Percentiles rank a stretch among this genome's conserved stretches.
Conservation (phyloP, 2,888 invertebrate species). For the Macroteleia sp. region DNA sequence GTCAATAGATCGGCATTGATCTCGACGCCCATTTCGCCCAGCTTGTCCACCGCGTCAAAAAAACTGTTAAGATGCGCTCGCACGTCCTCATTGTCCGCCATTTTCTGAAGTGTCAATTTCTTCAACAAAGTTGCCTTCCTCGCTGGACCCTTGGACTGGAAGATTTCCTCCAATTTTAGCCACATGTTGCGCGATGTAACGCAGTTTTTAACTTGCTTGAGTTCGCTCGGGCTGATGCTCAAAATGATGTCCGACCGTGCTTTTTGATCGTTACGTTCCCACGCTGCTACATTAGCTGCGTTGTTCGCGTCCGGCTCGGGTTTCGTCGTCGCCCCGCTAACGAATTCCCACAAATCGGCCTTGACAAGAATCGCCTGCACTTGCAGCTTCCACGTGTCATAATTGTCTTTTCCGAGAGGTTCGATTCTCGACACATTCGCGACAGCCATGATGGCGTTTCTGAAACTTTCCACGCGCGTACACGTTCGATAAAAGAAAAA, state of each 20-base stretch:
- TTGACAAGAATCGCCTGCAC: not conserved
- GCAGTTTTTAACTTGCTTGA: constrained; percentile 67
- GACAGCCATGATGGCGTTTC: not conserved
- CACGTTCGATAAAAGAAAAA: too few relatives aligned
- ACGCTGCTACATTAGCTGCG: constrained; percentile 31
- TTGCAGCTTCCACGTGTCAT: not conserved
- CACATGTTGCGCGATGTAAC: constrained; percentile 76
- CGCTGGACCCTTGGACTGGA: constrained; percentile 79
- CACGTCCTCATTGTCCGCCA: constrained; percentile 75
- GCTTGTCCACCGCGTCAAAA: constrained; percentile 77
- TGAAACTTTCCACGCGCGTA: not conserved
- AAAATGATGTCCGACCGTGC: constrained; percentile 65
- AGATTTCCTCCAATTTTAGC: constrained; percentile 76
- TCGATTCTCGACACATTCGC: not conserved
- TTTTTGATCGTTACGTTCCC: constrained; percentile 59
- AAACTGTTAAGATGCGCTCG: constrained; percentile 76
- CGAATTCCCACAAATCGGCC: constrained; percentile 22
- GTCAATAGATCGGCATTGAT: constrained; percentile 50
- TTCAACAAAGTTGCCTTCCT: constrained; percentile 81
- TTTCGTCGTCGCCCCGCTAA: constrained; percentile 42
- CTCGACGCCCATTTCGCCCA: constrained; percentile 72
- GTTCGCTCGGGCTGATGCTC: constrained; percentile 57
- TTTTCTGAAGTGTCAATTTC: constrained; percentile 74
- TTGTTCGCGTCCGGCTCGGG: constrained; percentile 20
- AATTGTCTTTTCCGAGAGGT: not conserved